Conservation (phyloP, 2,113 vertebrate species). For the Mastomys coucha region DNA sequence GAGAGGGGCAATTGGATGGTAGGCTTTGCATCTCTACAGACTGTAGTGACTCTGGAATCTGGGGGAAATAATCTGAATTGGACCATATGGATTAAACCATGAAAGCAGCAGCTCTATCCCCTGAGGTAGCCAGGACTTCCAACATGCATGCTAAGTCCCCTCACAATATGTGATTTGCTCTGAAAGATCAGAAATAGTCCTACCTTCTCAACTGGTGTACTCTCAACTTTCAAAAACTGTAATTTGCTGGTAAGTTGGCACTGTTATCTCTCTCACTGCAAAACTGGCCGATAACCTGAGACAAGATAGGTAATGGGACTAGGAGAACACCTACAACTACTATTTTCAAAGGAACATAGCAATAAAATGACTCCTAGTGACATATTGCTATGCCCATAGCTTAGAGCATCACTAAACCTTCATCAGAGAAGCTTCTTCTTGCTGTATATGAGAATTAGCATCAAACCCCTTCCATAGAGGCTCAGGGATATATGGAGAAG, state of each 20-base stretch:
- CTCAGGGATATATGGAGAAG: neutral
- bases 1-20: neutral
- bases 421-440: neutral
- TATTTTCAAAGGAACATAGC: neutral
- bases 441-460: neutral
- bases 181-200: neutral
- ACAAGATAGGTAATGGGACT: too few species aligned
- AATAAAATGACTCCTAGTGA: neutral
- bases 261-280: neutral
- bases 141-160: neutral
- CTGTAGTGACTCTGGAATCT: neutral
- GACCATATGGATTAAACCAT: neutral
- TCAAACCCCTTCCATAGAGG: neutral
- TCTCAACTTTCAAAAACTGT: conserved; percentile 19
- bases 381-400: neutral
- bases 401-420: neutral
- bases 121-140: neutral
- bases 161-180: neutral
- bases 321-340: neutral
- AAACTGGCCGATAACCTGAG: neutral
- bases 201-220: neutral
- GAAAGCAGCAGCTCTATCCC: neutral
- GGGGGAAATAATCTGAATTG: neutral
- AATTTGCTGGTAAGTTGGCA: neutral
- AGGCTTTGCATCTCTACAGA: neutral